Conservation (phyloP, 37 sponge, comb jelly and placozoan species). For the Cliona cf. orientalis region DNA sequence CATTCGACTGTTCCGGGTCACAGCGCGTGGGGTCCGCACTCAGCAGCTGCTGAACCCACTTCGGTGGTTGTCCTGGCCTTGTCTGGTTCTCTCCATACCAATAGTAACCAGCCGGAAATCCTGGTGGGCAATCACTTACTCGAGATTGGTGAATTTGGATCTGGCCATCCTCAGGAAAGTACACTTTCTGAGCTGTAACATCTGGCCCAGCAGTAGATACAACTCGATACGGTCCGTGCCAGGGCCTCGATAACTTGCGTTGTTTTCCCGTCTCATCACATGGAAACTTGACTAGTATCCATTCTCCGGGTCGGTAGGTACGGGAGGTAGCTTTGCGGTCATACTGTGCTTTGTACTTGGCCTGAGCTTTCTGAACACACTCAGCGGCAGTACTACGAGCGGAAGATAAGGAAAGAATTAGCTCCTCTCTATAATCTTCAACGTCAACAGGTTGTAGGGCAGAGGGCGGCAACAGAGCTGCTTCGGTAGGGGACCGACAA, state of each 20-base stretch:
- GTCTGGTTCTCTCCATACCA: no score
- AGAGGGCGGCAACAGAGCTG: no score
- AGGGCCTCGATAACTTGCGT: slow-evolving; percentile 27
- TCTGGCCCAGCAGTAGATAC: slow-evolving; percentile 3
- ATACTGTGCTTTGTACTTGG: slow-evolving; percentile 14
- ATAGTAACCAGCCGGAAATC: no score
- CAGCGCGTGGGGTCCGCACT: no score
- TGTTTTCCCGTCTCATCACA: slow-evolving; percentile 49
- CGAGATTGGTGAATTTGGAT: slow-evolving; percentile 51
- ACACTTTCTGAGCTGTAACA: slow-evolving; percentile 45
- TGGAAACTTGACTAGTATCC: no score
- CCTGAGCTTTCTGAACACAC: slow-evolving; percentile 14
- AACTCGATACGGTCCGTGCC: slow-evolving; percentile 52
- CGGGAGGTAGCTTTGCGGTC: background rate
- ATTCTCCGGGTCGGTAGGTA: slow-evolving; percentile 29
- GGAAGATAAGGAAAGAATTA: slow-evolving; percentile 4
- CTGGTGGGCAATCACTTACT: slow-evolving; percentile 30
- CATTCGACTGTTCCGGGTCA: no score
- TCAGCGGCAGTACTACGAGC: slow-evolving; percentile 16
- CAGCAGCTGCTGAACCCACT: no score
- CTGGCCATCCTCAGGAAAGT: slow-evolving; percentile 33
- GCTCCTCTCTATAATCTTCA: slow-evolving; percentile 30
- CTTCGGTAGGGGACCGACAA: no score
- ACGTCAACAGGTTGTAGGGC: slow-evolving; percentile 9
- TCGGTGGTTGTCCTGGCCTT: no score